Percentiles rank a stretch among this genome's conserved stretches.
Evolutionary conservation across 64 coral and sea anemone genomes (phyloP).

Genomic region (Dendrophyllia cribrosa): DNA sequence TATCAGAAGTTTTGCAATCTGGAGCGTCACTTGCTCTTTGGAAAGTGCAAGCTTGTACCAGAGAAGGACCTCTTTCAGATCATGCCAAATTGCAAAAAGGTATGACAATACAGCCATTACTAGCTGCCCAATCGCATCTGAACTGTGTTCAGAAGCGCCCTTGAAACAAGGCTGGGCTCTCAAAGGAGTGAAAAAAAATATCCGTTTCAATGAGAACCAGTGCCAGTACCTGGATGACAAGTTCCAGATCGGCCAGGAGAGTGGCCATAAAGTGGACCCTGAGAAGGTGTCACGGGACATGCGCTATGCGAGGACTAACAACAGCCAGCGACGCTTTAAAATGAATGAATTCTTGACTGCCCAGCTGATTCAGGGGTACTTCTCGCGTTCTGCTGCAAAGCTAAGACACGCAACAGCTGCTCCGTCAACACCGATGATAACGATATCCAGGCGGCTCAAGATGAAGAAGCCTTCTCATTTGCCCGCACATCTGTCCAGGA

Average conservation of each 20-base stretch:
- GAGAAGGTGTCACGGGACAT: conserved; percentile 16
- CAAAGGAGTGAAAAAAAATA: background rate
- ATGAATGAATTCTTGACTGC: conserved; percentile 2
- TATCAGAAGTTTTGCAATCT: too few species aligned
- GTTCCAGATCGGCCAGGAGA: conserved; percentile 35
- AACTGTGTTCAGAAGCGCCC: too few species aligned
- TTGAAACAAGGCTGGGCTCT: conserved; percentile 44
- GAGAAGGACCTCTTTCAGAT: too few species aligned
- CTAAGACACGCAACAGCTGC: background rate
- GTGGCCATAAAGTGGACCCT: conserved; percentile 27
- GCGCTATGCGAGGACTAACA: background rate
- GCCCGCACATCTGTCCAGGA: background rate
- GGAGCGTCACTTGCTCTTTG: too few species aligned
- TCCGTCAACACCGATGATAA: background rate
- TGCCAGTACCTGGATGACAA: conserved; percentile 8
- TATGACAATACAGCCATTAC: too few species aligned
- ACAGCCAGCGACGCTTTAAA: background rate
- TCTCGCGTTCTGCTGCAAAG: conserved; percentile 32
- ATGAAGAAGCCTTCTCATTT: background rate
- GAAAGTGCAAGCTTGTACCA: too few species aligned
- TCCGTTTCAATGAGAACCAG: conserved; percentile 22
- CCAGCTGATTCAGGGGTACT: conserved; percentile 19
- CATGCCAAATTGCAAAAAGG: too few species aligned
- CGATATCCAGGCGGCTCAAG: background rate
- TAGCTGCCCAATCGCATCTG: too few species aligned